Conservation (phyloP, 2,113 vertebrate genomes). For the Chroicocephalus ridibundus region DNA sequence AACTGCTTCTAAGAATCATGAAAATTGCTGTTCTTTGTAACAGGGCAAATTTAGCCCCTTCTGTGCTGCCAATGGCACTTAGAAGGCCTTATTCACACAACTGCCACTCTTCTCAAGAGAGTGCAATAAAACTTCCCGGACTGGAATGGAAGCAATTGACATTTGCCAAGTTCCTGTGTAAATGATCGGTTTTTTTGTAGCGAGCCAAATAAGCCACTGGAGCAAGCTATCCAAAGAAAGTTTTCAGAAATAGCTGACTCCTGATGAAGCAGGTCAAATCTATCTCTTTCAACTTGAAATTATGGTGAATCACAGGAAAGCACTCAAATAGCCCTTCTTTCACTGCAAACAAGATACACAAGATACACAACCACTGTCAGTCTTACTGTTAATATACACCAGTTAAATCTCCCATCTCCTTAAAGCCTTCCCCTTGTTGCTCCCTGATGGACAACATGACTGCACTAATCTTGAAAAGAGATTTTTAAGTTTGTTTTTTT, state of each 20-base stretch:
- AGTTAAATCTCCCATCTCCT: not conserved
- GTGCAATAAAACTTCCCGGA: not conserved
- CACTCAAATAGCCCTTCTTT: not conserved
- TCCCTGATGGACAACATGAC: not conserved
- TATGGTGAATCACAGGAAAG: not conserved
- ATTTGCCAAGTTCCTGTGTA: slow-evolving; percentile 13
- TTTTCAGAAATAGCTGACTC: slow-evolving; percentile 1
- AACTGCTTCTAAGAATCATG: not conserved
- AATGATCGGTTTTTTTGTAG: not conserved
- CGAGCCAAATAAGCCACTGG: not conserved
- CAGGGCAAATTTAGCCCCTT: not conserved
- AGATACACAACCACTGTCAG: not conserved
- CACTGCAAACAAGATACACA: not conserved
- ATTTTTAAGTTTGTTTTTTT: not conserved
- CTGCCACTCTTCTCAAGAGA: not conserved
- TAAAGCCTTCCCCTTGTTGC: not conserved
- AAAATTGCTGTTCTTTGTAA: not conserved
- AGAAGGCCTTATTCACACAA: not conserved
- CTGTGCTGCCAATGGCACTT: not conserved
- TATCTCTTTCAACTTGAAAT: not conserved
- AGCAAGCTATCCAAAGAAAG: not conserved
- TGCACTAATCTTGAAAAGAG: not conserved
- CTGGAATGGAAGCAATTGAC: not conserved
- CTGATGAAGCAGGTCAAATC: not conserved
- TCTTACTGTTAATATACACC: not conserved